Conservation (phyloP, 2,797 vertebrate genomes). For the Neostethus bicornis region DNA sequence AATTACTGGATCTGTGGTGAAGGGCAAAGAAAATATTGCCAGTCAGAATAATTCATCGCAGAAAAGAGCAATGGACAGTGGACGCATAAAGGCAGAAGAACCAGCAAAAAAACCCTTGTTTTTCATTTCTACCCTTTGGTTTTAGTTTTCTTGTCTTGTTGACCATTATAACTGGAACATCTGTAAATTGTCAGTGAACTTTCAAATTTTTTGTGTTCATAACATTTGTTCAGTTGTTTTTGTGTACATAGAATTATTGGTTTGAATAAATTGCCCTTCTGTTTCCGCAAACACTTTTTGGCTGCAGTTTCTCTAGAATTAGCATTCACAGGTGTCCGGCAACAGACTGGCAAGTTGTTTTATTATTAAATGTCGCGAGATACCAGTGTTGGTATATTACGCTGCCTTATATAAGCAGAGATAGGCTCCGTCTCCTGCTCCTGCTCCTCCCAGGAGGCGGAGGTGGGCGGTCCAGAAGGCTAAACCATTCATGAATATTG, state of each 20-base stretch:
- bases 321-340: too few species aligned
- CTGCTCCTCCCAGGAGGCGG: too few species aligned
- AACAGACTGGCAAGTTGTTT: too few species aligned
- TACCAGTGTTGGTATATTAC: too few species aligned
- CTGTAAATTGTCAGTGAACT: not conserved
- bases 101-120: constrained; percentile 61
- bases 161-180: not conserved
- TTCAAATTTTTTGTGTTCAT: not conserved
- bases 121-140: constrained; percentile 42
- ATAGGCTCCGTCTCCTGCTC: too few species aligned
- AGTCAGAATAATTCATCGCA: constrained; percentile 42
- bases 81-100: constrained; percentile 38
- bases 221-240: too few species aligned
- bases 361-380: too few species aligned
- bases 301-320: too few species aligned
- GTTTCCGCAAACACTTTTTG: too few species aligned
- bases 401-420: too few species aligned
- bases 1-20: constrained; percentile 60
- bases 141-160: not conserved
- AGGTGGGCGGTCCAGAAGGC: too few species aligned
- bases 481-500: too few species aligned
- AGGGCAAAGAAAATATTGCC: constrained; percentile 45
- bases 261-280: not conserved
- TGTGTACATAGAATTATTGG: not conserved
- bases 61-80: constrained; percentile 59